Conservation (phyloP, 1,140 invertebrate species). For the Cataglyphis hispanica region DNA sequence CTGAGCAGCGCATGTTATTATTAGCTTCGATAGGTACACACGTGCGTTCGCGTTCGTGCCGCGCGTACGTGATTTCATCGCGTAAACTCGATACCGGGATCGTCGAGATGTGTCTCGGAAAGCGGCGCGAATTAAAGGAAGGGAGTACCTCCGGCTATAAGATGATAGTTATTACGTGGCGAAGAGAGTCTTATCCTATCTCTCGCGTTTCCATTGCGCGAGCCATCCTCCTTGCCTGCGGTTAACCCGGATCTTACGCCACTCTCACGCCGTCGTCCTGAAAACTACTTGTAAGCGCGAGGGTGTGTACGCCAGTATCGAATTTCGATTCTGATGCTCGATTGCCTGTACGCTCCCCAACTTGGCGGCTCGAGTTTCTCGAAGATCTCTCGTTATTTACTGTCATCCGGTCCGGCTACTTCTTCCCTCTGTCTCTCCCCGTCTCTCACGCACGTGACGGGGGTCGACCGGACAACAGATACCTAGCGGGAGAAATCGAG, state of each 20-base stretch:
- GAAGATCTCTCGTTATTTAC: slow-evolving; percentile 82
- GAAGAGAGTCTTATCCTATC: slow-evolving; percentile 49
- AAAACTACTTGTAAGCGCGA: slow-evolving; percentile 71
- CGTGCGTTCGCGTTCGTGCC: slow-evolving; percentile 39
- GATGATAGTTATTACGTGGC: slow-evolving; percentile 59
- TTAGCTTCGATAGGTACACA: slow-evolving; percentile 55
- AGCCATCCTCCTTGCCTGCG: slow-evolving; percentile 52
- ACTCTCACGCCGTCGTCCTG: slow-evolving; percentile 59
- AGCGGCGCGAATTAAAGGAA: slow-evolving; percentile 62
- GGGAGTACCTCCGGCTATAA: slow-evolving; percentile 29
- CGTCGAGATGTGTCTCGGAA: slow-evolving; percentile 41
- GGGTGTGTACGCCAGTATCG: slow-evolving; percentile 74
- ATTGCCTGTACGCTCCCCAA: slow-evolving; percentile 68
- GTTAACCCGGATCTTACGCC: slow-evolving; percentile 61
- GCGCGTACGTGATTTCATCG: slow-evolving; percentile 52
- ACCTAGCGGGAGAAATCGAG: not conserved
- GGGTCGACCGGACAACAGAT: slow-evolving; percentile 2
- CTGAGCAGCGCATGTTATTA: slow-evolving; percentile 64
- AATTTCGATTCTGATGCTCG: slow-evolving; percentile 80
- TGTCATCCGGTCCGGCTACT: slow-evolving; percentile 77
- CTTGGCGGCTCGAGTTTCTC: slow-evolving; percentile 76
- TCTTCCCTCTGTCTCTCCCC: slow-evolving; percentile 30
- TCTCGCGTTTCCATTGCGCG: slow-evolving; percentile 38
- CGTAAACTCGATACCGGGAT: slow-evolving; percentile 33
- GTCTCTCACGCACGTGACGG: not conserved